A percentile compares a stretch with the other conserved stretches of the same genome.
phyloP scores from a whole-genome alignment of 2,797 vertebrate species.

The Anableps anableps region DNA sequence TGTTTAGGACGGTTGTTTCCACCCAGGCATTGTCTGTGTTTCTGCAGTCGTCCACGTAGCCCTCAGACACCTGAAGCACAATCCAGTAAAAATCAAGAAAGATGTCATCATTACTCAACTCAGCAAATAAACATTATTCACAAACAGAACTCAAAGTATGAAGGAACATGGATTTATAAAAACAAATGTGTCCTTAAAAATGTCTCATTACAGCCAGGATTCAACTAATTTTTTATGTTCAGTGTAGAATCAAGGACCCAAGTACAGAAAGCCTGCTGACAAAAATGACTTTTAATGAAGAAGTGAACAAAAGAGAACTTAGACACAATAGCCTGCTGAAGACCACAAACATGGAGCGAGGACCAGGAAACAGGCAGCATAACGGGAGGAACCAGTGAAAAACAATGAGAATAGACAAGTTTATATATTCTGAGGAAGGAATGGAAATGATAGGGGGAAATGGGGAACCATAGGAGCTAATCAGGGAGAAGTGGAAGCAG shows the following conservation, averaged over 20 bases:
- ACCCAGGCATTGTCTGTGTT: conserved; percentile 97
- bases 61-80: conserved; percentile 84
- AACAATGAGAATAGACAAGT: not conserved
- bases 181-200: not conserved
- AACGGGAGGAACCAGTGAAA: not conserved
- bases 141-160: not conserved
- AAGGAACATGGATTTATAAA: not conserved
- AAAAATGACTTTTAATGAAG: not conserved
- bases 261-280: not conserved
- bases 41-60: conserved; percentile 90
- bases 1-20: conserved; percentile 84
- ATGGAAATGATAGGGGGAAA: no score
- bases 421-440: not conserved
- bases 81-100: not conserved
- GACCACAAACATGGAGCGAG: not conserved
- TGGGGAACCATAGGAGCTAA: no score
- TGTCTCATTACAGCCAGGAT: not conserved
- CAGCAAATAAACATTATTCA: not conserved
- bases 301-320: conserved; percentile 1
- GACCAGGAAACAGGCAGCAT: not conserved
- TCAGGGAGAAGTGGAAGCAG: not conserved
- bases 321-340: not conserved
- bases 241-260: not conserved
- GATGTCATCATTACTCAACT: not conserved
- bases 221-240: not conserved